Evolutionary conservation across 2,888 invertebrate genomes (phyloP), one percentile per base, ranked within the genome.

Genomic region (Disparrhopalites patrizii): DNA sequence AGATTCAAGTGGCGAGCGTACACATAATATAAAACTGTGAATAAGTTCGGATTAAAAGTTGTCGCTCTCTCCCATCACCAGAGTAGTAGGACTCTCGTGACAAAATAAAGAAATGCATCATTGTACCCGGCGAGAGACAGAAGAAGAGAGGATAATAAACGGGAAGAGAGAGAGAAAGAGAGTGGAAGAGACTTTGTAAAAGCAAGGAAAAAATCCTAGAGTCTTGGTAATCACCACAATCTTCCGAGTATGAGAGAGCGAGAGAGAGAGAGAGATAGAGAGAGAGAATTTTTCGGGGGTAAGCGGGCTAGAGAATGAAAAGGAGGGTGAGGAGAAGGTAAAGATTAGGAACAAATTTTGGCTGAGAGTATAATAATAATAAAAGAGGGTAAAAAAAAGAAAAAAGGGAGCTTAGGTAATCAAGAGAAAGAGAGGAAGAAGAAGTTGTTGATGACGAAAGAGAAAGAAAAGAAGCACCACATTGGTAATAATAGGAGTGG

Each of bases 401-500:
- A 23, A 33, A 23, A 18, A 20, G 18, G 18, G 54, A 30, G 52
- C 27, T 54, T 54, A 31, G 8, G 25, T 25, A 7, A 43, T 7
- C 3, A 20, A 3, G 20, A 3, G 20, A 4, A 13, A 18, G n/a
- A 43, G 20, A 43, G 43, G 20, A 18, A 43, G n/a, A 43, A 43
- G 43, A 18, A 43, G 4, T 4, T 18, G 20, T 18, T 43, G n/a
- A 43, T 20, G 20, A 43, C n/a, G 43, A 18, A 43, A 43, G 5
- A 43, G 51, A 13, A 51, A 43, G 20, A 43, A 43, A 3, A 20
- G 20, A 13, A 43, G n/a, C 13, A 23, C 10, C 10, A 20, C 25
- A n/a, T 23, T 50, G 20, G 43, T 64, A 57, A 64, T 64, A 64
- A 64, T 64, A 64, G 64, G 64, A 64, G 64, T 56, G 64, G 64